Evolutionary conservation across 1,140 invertebrate species (phyloP).

Genomic region (fruit fly (Drosophila melanogaster)): Release_6_plus_ISO1_MT NT_037436.4:11573001-11573500

Average conservation of each 20-base stretch:
- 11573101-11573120: conserved; percentile 56
- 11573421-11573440: conserved; percentile 61
- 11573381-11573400: conserved; percentile 39
- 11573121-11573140: conserved; percentile 28
- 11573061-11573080: conserved; percentile 48
- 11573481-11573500: conserved; percentile 29
- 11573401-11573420: conserved; percentile 50
- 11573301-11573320: conserved; percentile 51
- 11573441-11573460: conserved; percentile 38
- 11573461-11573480: conserved; percentile 58
- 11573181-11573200: conserved; percentile 28
- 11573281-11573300: background rate
- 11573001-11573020: conserved; percentile 54
- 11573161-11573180: conserved; percentile 4
- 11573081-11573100: conserved; percentile 29
- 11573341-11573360: conserved; percentile 58
- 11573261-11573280: background rate
- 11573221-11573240: too few relatives aligned
- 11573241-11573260: conserved; percentile 28
- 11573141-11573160: background rate
- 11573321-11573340: conserved; percentile 62
- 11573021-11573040: conserved; percentile 49
- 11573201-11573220: background rate
- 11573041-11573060: conserved; percentile 51
- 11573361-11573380: conserved; percentile 37